phyloP scores from a whole-genome alignment of 2,797 vertebrate genomes.

The Mallotus villosus region DNA sequence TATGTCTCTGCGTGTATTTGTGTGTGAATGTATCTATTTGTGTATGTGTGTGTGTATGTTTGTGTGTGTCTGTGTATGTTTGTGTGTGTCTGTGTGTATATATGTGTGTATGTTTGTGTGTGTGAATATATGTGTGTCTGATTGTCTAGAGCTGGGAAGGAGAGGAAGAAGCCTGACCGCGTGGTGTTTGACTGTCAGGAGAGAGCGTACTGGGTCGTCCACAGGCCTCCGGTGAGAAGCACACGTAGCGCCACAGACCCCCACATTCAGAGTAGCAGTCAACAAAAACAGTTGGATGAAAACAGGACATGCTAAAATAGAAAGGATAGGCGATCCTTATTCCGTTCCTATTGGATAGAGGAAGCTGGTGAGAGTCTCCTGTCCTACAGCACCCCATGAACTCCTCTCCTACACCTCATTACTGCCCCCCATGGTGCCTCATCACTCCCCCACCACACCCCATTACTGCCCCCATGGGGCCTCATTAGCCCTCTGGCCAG shows the following conservation, averaged over 20 bases:
- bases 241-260: conserved; percentile 20
- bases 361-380: neutral
- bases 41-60: conserved; percentile 11
- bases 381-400: neutral
- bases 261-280: conserved; percentile 3
- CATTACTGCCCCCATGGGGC: neutral
- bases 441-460: neutral
- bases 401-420: neutral
- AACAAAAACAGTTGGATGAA: no score
- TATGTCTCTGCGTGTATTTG: conserved; percentile 14
- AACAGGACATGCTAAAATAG: no score
- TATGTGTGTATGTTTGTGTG: conserved; percentile 20
- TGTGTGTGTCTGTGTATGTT: conserved; percentile 4
- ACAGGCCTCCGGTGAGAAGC: conserved; percentile 87
- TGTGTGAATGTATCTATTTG: conserved; percentile 3
- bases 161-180: conserved; percentile 90
- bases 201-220: conserved; percentile 96
- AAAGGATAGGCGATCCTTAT: no score
- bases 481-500: conserved; percentile 1
- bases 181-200: conserved; percentile 94
- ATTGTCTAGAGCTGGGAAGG: conserved; percentile 86
- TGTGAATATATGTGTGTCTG: conserved; percentile 25
- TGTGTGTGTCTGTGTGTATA: conserved; percentile 21
- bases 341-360: neutral
- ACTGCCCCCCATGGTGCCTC: neutral